Conservation (phyloP, 2,113 vertebrate genomes). For the Boleophthalmus pectinirostris region DNA sequence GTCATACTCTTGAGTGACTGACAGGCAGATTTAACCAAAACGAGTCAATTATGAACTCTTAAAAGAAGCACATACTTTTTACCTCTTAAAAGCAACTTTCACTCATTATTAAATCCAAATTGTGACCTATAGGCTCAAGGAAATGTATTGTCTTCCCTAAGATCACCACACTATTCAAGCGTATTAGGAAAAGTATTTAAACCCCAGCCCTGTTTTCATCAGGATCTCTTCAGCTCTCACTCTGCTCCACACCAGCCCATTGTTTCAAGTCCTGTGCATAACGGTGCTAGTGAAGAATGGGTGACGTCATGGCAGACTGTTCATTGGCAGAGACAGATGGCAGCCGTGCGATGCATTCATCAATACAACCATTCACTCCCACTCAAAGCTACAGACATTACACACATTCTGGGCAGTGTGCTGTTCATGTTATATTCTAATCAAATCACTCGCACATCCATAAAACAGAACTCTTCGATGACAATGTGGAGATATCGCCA, state of each 20-base stretch:
- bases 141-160: background rate
- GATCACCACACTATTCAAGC: background rate
- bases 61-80: background rate
- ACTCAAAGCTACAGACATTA: conserved; percentile 27
- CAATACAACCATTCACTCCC: conserved; percentile 56
- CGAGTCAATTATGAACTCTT: background rate
- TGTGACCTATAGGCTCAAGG: background rate
- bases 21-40: background rate
- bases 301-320: conserved; percentile 57
- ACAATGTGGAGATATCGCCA: conserved; percentile 39
- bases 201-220: conserved; percentile 31
- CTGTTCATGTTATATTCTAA: conserved; percentile 32
- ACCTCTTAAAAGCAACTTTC: too few species aligned
- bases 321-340: conserved; percentile 57
- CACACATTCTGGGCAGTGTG: conserved; percentile 29
- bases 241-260: conserved; percentile 24
- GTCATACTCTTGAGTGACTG: too few species aligned
- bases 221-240: conserved; percentile 37
- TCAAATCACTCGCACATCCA: conserved; percentile 32
- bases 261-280: conserved; percentile 37
- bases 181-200: conserved; percentile 9
- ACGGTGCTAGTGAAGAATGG: conserved; percentile 41
- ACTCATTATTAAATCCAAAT: background rate
- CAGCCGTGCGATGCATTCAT: conserved; percentile 50
- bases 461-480: conserved; percentile 29